phyloP scores from a whole-genome alignment of 1,140 invertebrate species.

The Prorops nasuta region DNA sequence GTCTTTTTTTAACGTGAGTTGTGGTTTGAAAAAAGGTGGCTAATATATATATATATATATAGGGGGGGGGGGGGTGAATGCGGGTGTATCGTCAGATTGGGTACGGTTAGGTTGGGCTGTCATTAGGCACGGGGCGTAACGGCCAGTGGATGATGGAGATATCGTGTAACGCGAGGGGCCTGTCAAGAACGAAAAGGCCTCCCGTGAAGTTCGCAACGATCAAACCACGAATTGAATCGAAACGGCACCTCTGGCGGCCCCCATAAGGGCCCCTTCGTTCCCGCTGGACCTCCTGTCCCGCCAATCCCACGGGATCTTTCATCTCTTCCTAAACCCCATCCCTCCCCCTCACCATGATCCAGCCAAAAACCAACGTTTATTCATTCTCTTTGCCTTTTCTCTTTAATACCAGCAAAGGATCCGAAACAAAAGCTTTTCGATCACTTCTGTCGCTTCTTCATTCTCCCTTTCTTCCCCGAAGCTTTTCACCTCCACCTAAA shows the following conservation, averaged over 20 bases:
- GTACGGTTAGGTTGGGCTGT: no score
- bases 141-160: slow-evolving; percentile 30
- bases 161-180: slow-evolving; percentile 20
- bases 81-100: no score
- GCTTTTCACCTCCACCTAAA: no score
- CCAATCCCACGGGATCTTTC: slow-evolving; percentile 20
- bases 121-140: not conserved
- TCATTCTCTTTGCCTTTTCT: slow-evolving; percentile 38
- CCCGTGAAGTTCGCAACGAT: slow-evolving; percentile 31
- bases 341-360: slow-evolving; percentile 10
- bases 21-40: no score
- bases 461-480: no score
- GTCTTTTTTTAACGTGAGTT: no score
- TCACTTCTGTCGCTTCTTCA: not conserved
- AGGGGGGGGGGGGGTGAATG: no score
- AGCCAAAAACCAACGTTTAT: slow-evolving; percentile 32
- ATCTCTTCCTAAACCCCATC: slow-evolving; percentile 34
- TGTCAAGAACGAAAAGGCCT: slow-evolving; percentile 29
- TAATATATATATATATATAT: no score
- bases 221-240: slow-evolving; percentile 45
- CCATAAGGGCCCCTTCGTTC: slow-evolving; percentile 28
- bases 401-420: not conserved
- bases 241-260: slow-evolving; percentile 25
- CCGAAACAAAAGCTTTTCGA: not conserved
- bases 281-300: slow-evolving; percentile 28